A percentile compares a stretch with the other conserved stretches of the same genome.
These are phyloP conservation scores for Catajapyx aquilonaris DNA, from an alignment of 1,140 invertebrate genomes.

Conservation along the genomic window DNA sequence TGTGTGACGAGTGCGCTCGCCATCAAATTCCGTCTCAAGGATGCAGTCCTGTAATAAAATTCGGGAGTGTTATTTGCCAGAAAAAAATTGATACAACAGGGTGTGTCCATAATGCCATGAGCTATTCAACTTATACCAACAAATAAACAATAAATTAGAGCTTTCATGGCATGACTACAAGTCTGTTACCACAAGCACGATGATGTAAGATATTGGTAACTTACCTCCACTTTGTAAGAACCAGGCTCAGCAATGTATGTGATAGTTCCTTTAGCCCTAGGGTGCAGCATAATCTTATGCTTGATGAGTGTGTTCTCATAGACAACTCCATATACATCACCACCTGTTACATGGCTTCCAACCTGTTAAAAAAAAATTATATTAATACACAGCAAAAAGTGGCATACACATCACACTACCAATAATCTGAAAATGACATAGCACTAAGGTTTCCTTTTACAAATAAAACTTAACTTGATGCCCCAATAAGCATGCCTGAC, in stretches of 20 bases:
- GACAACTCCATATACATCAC: conserved; percentile 89
- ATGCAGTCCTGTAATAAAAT: conserved; percentile 66
- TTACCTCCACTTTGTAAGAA: conserved; percentile 81
- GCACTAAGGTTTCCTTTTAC: no score
- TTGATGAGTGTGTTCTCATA: conserved; percentile 95
- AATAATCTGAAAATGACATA: no score
- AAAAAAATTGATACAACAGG: not conserved
- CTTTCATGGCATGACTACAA: no score
- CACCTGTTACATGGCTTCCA: conserved; percentile 91
- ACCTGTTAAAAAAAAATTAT: conserved; percentile 27
- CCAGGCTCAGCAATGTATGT: conserved; percentile 88
- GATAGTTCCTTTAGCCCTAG: conserved; percentile 85
- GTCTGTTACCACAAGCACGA: no score
- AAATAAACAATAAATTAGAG: no score
- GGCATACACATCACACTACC: no score
- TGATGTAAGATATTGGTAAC: no score
- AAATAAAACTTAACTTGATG: no score
- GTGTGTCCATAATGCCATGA: not conserved
- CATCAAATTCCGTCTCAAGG: conserved; percentile 95
- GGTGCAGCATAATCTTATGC: conserved; percentile 87
- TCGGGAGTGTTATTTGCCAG: no score
- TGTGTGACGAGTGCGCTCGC: conserved; percentile 70
- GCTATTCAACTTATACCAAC: not conserved
- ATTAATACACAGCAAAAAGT: no score
- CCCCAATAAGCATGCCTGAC: no score